Evolutionary conservation across 2,888 invertebrate genomes (phyloP).

Genomic region (Eupithecia vulgata): DNA sequence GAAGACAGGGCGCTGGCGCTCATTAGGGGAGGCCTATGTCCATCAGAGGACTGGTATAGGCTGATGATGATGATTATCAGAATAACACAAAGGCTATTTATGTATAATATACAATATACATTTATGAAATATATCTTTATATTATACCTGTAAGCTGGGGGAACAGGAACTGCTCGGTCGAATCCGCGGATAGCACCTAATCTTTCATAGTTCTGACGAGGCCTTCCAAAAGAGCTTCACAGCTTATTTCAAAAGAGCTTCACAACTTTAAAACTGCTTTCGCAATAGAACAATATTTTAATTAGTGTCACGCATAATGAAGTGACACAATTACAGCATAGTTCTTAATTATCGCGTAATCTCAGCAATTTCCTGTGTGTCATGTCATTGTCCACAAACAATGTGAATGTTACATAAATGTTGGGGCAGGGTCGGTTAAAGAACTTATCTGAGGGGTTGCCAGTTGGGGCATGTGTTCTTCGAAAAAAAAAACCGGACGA

Average conservation of each 20-base stretch:
- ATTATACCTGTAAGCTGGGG: too few species aligned
- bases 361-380: constrained; percentile 55
- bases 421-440: constrained; percentile 45
- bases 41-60: too few species aligned
- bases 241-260: constrained; percentile 8
- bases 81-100: too few species aligned
- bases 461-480: too few species aligned
- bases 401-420: constrained; percentile 60
- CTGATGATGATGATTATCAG: too few species aligned
- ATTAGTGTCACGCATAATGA: constrained; percentile 23
- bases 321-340: constrained; percentile 39
- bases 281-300: constrained; percentile 18
- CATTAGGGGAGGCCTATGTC: too few species aligned
- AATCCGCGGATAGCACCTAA: too few species aligned
- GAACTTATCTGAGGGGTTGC: neutral
- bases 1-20: too few species aligned
- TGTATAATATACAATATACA: too few species aligned
- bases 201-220: neutral
- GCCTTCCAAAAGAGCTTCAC: neutral
- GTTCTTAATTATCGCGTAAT: constrained; percentile 56
- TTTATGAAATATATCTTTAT: too few species aligned
- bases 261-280: neutral
- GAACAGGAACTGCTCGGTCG: too few species aligned
- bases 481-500: too few species aligned
- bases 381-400: constrained; percentile 64